Percentiles rank a stretch among this genome's conserved stretches.
Evolutionary conservation across 2,797 vertebrate species (phyloP).

Genomic region (Megalops cyprinoides): DNA sequence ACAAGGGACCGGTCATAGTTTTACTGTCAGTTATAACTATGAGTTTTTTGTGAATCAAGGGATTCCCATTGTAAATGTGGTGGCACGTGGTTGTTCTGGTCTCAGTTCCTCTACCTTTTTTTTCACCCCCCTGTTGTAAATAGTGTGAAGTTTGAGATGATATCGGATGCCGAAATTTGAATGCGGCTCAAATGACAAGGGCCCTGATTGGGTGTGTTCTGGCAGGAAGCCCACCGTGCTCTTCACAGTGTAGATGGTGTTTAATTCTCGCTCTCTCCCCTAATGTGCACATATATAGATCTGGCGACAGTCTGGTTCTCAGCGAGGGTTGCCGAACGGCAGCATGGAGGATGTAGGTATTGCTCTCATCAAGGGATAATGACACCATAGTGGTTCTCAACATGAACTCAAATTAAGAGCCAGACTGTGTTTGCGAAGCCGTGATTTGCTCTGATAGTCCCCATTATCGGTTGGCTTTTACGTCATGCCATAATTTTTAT

Average conservation of each 20-base stretch:
- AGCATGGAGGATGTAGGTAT: neutral
- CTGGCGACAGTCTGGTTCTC: neutral
- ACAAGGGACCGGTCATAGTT: slow-evolving; percentile 35
- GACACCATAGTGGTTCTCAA: slow-evolving; percentile 11
- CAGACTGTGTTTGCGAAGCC: neutral
- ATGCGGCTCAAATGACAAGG: neutral
- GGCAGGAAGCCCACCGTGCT: neutral
- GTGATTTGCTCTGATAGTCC: slow-evolving; percentile 21
- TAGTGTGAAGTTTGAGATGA: no score
- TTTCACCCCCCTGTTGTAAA: neutral
- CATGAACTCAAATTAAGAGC: neutral
- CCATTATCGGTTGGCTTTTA: neutral
- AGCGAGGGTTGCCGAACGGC: neutral
- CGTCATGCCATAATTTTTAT: slow-evolving; percentile 28
- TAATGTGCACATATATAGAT: neutral
- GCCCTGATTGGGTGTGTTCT: slow-evolving; percentile 4
- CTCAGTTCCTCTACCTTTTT: neutral
- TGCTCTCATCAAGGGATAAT: slow-evolving; percentile 24
- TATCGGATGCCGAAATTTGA: neutral
- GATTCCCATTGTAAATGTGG: slow-evolving; percentile 35
- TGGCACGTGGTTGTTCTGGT: slow-evolving; percentile 29
- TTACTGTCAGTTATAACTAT: slow-evolving; percentile 43
- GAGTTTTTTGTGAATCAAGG: slow-evolving; percentile 21
- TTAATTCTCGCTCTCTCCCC: neutral
- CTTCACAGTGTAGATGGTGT: neutral